Conservation (phyloP, 64 coral and sea anemone genomes). For the Montipora capricornis region DNA sequence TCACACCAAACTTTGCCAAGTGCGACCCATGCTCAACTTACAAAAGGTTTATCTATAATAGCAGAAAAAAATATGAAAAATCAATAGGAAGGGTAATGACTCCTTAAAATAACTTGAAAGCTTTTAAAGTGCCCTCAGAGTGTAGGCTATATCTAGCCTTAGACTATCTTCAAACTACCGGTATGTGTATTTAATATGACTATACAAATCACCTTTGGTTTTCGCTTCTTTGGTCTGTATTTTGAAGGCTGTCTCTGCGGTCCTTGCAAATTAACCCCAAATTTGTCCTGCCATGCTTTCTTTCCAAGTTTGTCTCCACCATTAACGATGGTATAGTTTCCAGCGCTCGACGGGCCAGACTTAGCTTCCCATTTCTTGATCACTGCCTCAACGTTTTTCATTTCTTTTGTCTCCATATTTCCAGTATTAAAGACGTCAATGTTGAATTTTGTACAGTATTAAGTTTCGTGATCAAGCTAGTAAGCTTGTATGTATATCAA, state of each 20-base stretch:
- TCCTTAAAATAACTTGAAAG: no score
- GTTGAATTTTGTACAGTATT: background rate
- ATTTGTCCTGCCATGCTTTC: constrained; percentile 39
- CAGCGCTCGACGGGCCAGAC: constrained; percentile 5
- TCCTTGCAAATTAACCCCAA: constrained; percentile 41
- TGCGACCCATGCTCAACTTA: no score
- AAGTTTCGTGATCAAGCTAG: background rate
- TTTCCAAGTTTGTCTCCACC: background rate
- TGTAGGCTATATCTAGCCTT: no score
- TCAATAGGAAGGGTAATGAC: no score
- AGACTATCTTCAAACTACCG: no score
- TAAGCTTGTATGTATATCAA: background rate
- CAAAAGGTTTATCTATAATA: no score
- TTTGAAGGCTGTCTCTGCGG: constrained; percentile 21
- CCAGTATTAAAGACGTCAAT: background rate
- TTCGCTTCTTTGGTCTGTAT: constrained; percentile 11
- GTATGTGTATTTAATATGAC: background rate
- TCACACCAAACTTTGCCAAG: no score
- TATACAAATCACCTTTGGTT: constrained; percentile 8
- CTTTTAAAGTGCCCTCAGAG: no score
- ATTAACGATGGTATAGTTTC: background rate
- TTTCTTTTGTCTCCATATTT: constrained; percentile 45
- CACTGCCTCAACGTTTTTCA: constrained; percentile 42
- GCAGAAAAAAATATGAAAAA: no score
- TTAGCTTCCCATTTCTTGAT: constrained; percentile 61